Percentiles rank a stretch among this genome's conserved stretches.
Conservation (phyloP, 1,140 invertebrate species). For the Diabrotica virgifera region DNA sequence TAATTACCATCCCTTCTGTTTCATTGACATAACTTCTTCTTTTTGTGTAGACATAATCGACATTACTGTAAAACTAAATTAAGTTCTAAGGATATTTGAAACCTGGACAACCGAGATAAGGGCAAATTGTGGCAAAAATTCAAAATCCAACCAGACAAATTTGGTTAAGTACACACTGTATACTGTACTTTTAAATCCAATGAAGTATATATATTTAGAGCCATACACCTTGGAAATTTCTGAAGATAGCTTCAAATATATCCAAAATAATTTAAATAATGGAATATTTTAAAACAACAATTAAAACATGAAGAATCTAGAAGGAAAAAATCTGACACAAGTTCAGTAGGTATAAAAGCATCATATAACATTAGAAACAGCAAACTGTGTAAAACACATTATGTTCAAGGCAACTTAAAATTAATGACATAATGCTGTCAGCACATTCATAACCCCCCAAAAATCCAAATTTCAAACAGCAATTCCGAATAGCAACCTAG, state of each 20-base stretch:
- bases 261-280: conserved; percentile 87
- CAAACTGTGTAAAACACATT: conserved; percentile 77
- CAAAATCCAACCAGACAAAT: too few species aligned
- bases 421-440: background rate
- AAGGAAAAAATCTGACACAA: conserved; percentile 69
- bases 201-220: conserved; percentile 56
- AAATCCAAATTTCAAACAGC: too few species aligned
- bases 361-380: conserved; percentile 81
- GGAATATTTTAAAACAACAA: conserved; percentile 92
- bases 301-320: conserved; percentile 86
- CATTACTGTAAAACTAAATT: too few species aligned
- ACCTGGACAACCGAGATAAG: too few species aligned
- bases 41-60: too few species aligned
- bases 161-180: too few species aligned
- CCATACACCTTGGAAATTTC: conserved; percentile 84
- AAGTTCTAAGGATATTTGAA: too few species aligned
- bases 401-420: conserved; percentile 58
- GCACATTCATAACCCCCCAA: too few species aligned
- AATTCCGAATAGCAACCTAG: too few species aligned
- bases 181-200: background rate
- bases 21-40: too few species aligned
- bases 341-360: conserved; percentile 81
- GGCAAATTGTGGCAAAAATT: too few species aligned
- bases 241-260: conserved; percentile 77
- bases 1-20: too few species aligned